A percentile compares a stretch with the other conserved stretches of the same genome.
These are phyloP conservation scores for Gryllus longicercus DNA, from an alignment of 2,888 invertebrate genomes.

Conservation along the genomic window DNA sequence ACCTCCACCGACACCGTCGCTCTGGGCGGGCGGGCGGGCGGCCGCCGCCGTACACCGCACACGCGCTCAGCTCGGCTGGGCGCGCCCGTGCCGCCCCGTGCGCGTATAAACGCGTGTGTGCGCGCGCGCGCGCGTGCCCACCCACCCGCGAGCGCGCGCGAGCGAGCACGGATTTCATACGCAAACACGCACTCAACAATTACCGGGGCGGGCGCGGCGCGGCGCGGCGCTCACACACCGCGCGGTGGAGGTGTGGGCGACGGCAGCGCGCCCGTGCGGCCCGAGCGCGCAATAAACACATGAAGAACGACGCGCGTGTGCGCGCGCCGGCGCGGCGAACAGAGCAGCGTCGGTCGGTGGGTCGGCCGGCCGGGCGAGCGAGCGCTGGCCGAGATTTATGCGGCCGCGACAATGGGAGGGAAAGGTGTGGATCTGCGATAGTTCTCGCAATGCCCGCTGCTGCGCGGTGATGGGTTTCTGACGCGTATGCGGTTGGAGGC, in stretches of 20 bases:
- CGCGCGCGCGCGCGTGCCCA: neutral
- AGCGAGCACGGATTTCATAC: neutral
- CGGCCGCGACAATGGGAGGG: too few relatives aligned
- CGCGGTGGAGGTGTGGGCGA: neutral
- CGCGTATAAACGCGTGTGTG: neutral
- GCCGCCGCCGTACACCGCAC: neutral
- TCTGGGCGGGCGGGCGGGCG: neutral
- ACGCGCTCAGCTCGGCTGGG: neutral
- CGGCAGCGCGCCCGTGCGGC: neutral
- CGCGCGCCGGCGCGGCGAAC: neutral
- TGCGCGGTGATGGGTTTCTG: too few relatives aligned
- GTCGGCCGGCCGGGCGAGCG: too few relatives aligned
- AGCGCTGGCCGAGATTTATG: too few relatives aligned
- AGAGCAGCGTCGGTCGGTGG: neutral
- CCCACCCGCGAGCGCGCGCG: neutral
- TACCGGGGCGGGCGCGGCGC: neutral
- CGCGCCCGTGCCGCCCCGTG: neutral
- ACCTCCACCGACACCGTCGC: neutral
- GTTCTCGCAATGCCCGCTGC: too few relatives aligned
- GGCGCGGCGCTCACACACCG: neutral
- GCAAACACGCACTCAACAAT: conserved; percentile 7
- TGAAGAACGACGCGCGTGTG: neutral
- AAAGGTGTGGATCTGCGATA: too few relatives aligned
- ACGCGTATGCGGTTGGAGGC: too few relatives aligned
- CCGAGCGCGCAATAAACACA: conserved; percentile 2